phyloP scores from a whole-genome alignment of 2,888 invertebrate species.

The Melanostoma mellinum region DNA sequence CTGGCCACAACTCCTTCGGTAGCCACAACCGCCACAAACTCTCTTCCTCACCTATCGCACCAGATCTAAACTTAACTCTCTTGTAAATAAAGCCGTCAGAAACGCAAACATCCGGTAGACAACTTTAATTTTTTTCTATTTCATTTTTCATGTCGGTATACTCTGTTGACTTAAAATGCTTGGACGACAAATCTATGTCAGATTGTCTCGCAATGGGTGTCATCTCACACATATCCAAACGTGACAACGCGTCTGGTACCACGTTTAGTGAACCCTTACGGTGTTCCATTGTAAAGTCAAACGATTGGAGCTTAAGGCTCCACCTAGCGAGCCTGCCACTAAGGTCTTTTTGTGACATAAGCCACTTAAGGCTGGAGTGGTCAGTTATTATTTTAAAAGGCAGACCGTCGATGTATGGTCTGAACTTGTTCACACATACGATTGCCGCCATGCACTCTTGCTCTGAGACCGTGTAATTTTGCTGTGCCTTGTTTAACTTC shows the following conservation, averaged over 20 bases:
- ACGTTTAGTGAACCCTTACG: conserved; percentile 12
- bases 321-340: neutral
- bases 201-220: neutral
- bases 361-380: conserved; percentile 32
- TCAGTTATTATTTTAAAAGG: conserved; percentile 17
- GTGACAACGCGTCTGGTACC: conserved; percentile 19
- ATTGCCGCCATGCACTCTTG: conserved; percentile 61
- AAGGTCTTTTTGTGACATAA: conserved; percentile 43
- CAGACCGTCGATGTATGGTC: conserved; percentile 68
- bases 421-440: conserved; percentile 51
- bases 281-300: conserved; percentile 6
- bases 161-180: neutral
- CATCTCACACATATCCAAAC: neutral
- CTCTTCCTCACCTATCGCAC: neutral
- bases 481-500: conserved; percentile 56
- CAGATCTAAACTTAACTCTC: neutral
- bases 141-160: neutral
- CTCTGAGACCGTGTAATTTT: conserved; percentile 47
- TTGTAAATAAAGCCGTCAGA: conserved; percentile 1
- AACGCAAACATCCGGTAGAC: neutral
- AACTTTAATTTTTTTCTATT: neutral
- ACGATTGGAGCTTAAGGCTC: neutral
- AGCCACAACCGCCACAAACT: conserved; percentile 8
- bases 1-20: neutral
- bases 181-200: neutral